Conservation (phyloP, 2,113 vertebrate species). For the Seriola rivoliana region DNA sequence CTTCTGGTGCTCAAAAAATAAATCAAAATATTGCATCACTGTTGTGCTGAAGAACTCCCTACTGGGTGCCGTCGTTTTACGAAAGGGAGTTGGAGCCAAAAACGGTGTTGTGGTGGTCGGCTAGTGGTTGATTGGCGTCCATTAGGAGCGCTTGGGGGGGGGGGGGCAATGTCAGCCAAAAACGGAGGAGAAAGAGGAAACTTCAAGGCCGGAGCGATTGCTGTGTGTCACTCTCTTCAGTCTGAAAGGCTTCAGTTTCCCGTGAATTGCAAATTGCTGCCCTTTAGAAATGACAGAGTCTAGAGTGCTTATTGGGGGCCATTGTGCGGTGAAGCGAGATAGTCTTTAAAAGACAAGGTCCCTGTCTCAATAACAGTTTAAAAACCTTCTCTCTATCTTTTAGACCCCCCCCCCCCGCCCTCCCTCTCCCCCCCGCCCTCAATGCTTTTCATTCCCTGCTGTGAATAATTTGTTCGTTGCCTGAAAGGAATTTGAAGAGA, state of each 20-base stretch:
- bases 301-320: slow-evolving; percentile 16
- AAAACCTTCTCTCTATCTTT: slow-evolving; percentile 17
- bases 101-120: not conserved
- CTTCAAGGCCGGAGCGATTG: not conserved
- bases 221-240: slow-evolving; percentile 9
- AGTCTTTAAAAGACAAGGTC: slow-evolving; percentile 56
- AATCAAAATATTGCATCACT: no score
- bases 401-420: not conserved
- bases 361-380: slow-evolving; percentile 23
- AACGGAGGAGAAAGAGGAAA: not conserved
- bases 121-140: not conserved
- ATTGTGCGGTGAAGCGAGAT: slow-evolving; percentile 8
- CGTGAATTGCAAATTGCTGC: slow-evolving; percentile 28
- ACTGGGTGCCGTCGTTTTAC: no score
- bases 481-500: slow-evolving; percentile 43
- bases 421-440: not conserved
- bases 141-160: not conserved
- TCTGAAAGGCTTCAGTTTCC: slow-evolving; percentile 35
- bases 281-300: slow-evolving; percentile 38
- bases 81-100: no score
- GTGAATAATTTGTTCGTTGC: slow-evolving; percentile 31
- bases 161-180: not conserved
- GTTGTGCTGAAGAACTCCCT: no score
- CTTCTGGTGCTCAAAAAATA: no score
- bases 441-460: slow-evolving; percentile 23